Percentiles rank a stretch among this genome's conserved stretches.
These are phyloP conservation scores for Pemphredon lugubris DNA, from an alignment of 2,888 invertebrate species.

Conservation along the genomic window DNA sequence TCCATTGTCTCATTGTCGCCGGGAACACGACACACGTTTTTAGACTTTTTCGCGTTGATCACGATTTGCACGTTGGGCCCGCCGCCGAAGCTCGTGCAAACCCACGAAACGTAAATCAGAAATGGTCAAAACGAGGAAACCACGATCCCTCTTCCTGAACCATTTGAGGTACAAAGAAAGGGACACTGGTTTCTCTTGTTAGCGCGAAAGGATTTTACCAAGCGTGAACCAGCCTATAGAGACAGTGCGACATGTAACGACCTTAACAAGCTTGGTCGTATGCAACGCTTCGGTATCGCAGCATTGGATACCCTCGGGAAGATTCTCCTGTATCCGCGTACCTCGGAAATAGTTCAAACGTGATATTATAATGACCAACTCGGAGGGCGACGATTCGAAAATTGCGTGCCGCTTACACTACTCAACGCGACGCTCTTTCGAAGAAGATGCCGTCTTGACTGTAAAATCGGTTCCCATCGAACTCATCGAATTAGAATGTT, in stretches of 20 bases:
- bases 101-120: constrained; percentile 35
- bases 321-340: neutral
- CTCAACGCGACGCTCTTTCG: too few relatives aligned
- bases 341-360: too few relatives aligned
- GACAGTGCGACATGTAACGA: constrained; percentile 22
- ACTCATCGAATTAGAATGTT: too few relatives aligned
- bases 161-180: constrained; percentile 4
- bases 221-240: constrained; percentile 28
- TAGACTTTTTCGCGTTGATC: constrained; percentile 34
- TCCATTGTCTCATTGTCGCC: constrained; percentile 47
- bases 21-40: constrained; percentile 33
- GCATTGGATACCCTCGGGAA: neutral
- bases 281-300: neutral
- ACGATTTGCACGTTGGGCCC: constrained; percentile 3
- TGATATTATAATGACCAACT: too few relatives aligned
- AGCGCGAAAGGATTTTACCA: constrained; percentile 14
- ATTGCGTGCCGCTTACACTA: too few relatives aligned
- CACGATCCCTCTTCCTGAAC: constrained; percentile 15
- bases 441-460: too few relatives aligned
- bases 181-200: constrained; percentile 23
- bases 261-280: constrained; percentile 25
- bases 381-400: too few relatives aligned
- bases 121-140: constrained; percentile 27
- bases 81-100: neutral
- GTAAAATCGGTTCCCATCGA: too few relatives aligned